These are phyloP conservation scores for Lochmaea capreae DNA, from an alignment of 2,888 invertebrate genomes.

Conservation along the genomic window DNA sequence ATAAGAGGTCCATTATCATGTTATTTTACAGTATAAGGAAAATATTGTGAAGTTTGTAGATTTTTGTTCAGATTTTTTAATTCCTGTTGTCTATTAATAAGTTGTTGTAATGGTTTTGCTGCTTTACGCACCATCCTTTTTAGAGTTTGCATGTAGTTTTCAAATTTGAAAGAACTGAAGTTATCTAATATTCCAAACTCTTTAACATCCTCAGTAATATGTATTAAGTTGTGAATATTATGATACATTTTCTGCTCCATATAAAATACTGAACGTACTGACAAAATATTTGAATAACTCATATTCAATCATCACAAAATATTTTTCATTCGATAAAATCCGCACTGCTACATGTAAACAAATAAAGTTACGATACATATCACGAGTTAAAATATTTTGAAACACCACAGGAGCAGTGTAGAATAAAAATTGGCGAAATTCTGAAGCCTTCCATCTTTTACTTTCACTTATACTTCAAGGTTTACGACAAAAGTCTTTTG, in stretches of 20 bases:
- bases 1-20: conserved; percentile 19
- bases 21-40: conserved; percentile 16
- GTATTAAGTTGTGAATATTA: conserved; percentile 26
- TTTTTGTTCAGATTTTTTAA: conserved; percentile 16
- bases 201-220: conserved; percentile 25
- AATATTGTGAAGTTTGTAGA: conserved; percentile 4
- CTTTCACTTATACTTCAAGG: too few relatives aligned
- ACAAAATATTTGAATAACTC: conserved; percentile 20
- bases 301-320: too few relatives aligned
- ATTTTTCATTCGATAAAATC: too few relatives aligned
- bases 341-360: too few relatives aligned
- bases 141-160: conserved; percentile 34
- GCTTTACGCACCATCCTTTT: conserved; percentile 22
- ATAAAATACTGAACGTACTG: neutral
- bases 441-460: too few relatives aligned
- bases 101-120: conserved; percentile 32
- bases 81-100: conserved; percentile 24
- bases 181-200: conserved; percentile 25
- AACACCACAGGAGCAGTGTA: too few relatives aligned
- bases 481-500: too few relatives aligned
- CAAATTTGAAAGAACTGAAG: conserved; percentile 29
- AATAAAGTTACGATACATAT: too few relatives aligned
- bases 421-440: too few relatives aligned
- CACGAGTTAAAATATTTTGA: too few relatives aligned
- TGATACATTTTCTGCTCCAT: conserved; percentile 21